A percentile compares a stretch with the other conserved stretches of the same genome.
Conservation (phyloP, 1,140 invertebrate species). For the Sycophaga agraensis region DNA sequence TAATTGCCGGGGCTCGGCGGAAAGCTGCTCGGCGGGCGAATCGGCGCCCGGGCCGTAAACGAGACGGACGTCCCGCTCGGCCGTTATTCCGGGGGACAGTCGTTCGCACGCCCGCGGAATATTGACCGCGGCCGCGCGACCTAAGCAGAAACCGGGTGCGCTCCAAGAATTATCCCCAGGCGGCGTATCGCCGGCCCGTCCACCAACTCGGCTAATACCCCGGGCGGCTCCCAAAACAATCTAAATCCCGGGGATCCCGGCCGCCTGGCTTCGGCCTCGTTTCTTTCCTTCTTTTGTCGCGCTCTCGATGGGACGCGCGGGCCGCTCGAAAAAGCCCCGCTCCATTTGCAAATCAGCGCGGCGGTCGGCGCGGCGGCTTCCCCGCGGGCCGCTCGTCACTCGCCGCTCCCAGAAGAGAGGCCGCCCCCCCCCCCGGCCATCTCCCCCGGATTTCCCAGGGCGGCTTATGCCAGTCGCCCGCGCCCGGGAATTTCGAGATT, state of each 20-base stretch:
- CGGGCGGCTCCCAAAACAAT: slow-evolving; percentile 36
- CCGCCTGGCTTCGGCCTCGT: background rate
- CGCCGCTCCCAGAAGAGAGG: slow-evolving; percentile 21
- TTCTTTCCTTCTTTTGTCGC: background rate
- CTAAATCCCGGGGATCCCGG: slow-evolving; percentile 34
- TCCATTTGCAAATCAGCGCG: too few species aligned
- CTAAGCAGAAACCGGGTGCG: background rate
- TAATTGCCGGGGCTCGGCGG: too few species aligned
- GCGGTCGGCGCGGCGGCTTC: too few species aligned
- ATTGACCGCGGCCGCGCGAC: background rate
- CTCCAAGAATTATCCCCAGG: slow-evolving; percentile 27
- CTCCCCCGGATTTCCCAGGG: slow-evolving; percentile 19
- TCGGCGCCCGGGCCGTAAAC: too few species aligned
- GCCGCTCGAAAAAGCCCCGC: too few species aligned
- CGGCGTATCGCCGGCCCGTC: slow-evolving; percentile 35
- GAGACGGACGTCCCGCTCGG: too few species aligned
- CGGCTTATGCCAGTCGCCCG: background rate
- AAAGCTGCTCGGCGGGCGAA: too few species aligned
- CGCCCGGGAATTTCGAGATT: slow-evolving; percentile 25
- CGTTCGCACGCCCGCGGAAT: slow-evolving; percentile 1
- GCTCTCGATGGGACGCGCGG: background rate
- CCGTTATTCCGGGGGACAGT: background rate
- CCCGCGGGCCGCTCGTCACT: too few species aligned
- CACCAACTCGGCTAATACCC: slow-evolving; percentile 42
- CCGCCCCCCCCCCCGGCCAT: background rate